A percentile compares a stretch with the other conserved stretches of the same genome.
These are phyloP conservation scores for Blennius ocellaris DNA, from an alignment of 2,113 vertebrate species.

Conservation along the genomic window DNA sequence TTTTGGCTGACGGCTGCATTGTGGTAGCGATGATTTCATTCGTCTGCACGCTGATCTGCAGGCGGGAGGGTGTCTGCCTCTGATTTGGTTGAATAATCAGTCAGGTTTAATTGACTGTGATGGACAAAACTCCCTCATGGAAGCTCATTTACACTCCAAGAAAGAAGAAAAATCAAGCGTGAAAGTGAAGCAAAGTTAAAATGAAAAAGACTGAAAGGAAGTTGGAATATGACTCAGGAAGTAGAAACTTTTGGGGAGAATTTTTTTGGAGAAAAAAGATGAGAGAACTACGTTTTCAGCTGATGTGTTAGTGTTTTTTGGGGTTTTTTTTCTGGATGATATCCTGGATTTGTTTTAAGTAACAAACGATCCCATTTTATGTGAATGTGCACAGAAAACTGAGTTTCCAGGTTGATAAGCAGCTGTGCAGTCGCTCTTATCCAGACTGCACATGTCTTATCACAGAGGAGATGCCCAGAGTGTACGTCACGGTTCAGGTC, in stretches of 20 bases:
- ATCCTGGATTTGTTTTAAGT: too few species aligned
- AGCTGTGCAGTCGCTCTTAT: too few species aligned
- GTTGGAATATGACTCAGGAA: background rate
- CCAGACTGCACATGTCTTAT: too few species aligned
- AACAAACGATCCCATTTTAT: too few species aligned
- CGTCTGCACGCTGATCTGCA: conserved; percentile 19
- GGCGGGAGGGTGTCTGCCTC: background rate
- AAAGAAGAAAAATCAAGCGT: conserved; percentile 1
- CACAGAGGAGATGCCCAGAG: too few species aligned
- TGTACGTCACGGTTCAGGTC: too few species aligned
- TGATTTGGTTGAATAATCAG: conserved; percentile 9
- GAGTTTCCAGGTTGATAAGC: too few species aligned
- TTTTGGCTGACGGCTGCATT: conserved; percentile 24
- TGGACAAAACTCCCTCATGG: background rate
- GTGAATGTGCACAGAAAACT: too few species aligned
- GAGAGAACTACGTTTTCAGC: too few species aligned
- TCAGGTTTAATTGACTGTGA: conserved; percentile 1
- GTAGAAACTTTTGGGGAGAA: background rate
- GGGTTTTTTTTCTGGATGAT: too few species aligned
- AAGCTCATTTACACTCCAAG: background rate
- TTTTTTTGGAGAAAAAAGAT: background rate
- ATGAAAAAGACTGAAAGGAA: background rate
- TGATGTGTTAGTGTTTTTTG: too few species aligned
- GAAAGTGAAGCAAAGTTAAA: background rate
- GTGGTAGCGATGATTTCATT: conserved; percentile 27